Evolutionary conservation across 2,797 vertebrate genomes (phyloP), one percentile per base, ranked within the genome.

Genomic region (Scarus forsteni): DNA sequence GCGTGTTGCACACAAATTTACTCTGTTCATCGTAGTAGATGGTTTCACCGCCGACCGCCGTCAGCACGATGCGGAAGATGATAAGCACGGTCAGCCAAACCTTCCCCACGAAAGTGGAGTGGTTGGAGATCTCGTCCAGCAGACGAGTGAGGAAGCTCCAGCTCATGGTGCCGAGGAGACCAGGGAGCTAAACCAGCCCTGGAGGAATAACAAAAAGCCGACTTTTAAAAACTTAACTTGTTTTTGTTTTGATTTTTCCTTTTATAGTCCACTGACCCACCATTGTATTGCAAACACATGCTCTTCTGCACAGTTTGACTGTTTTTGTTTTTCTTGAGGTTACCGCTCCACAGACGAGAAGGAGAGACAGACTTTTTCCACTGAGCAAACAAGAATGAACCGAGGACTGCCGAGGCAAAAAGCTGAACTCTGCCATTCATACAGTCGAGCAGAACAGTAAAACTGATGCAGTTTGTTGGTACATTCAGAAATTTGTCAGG

Each of bases 1-100:
- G 89, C 0, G 96, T 97, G 93, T 98, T 98, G 79, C 97, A 98
- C 1, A 95, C 87, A 0, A 98, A 98, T 66, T 96, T 96, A 79
- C 95, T 96, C 93, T 98, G 97, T 43, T 98, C 96, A 48, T 98
- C 96, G 0, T 96, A 95, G 92, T 98, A 98, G 92, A 98, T 98
- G 68, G 95, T 95, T 69, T 97, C 97, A 0, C 96, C 97, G 0
- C 96, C 97, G 7, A 97, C 96, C 0, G 93, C 96, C 0, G 96
- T 97, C 86, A 97, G 91, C 66, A 98, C 96, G 0, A 98, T 97
- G 76, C 96, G 95, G 90, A 98, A 98, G 52, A 97, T 76, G 10
- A 98, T 95, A 66, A 98, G 94, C 58, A 96, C 85, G 0, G 95
- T 96, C 70, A 97, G 91, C 96, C 97, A 98, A 79, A 97, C 89